phyloP scores from a whole-genome alignment of 2,888 invertebrate species.

The Callinectes sapidus region DNA sequence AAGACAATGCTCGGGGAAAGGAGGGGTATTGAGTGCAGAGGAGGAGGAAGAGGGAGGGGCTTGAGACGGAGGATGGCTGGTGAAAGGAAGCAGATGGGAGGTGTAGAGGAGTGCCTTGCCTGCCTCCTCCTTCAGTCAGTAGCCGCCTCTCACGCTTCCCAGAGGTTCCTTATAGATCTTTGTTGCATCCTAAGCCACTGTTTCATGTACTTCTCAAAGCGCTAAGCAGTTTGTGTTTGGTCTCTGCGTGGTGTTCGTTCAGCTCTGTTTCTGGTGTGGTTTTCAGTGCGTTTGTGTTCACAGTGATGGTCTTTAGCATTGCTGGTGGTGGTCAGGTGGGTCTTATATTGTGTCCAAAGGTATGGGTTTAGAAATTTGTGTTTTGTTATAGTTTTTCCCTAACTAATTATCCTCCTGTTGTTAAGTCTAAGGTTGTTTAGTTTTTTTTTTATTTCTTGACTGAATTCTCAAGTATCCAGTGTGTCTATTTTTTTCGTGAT shows the following conservation, averaged over 20 bases:
- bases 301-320: not conserved
- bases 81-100: slow-evolving; percentile 11
- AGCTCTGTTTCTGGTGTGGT: not conserved
- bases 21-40: not conserved
- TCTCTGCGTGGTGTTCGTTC: not conserved
- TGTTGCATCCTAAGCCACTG: not conserved
- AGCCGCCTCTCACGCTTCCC: not conserved
- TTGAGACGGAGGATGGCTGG: not conserved
- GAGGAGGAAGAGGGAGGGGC: not conserved
- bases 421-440: not conserved
- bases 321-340: not conserved
- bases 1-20: not conserved
- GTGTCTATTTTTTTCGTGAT: too few species aligned
- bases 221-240: not conserved
- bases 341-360: not conserved
- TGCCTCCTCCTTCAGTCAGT: slow-evolving; percentile 24
- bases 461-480: too few species aligned
- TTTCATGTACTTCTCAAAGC: not conserved
- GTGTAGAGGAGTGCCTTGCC: not conserved
- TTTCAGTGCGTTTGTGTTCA: not conserved
- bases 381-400: not conserved
- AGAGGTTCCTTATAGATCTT: not conserved
- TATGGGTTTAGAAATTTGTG: not conserved
- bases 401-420: not conserved
- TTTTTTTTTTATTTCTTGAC: not conserved